phyloP scores from a whole-genome alignment of 2,797 vertebrate species.

The Danio tinwini region DNA sequence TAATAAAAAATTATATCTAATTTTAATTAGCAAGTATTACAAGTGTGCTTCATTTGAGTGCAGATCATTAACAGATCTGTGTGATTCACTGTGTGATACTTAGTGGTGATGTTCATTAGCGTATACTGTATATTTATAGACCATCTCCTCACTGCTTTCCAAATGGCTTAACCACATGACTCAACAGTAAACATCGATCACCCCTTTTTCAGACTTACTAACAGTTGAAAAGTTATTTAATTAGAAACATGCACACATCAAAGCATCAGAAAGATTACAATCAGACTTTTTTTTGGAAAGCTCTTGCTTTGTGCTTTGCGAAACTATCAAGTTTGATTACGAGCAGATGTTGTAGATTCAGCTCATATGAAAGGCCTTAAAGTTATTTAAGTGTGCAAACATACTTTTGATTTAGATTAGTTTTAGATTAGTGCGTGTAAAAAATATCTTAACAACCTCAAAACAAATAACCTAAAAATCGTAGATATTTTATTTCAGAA shows the following conservation, averaged over 20 bases:
- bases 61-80: constrained; percentile 13
- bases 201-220: neutral
- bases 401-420: neutral
- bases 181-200: neutral
- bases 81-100: constrained; percentile 19
- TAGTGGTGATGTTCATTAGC: constrained; percentile 21
- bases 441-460: neutral
- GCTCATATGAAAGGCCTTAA: neutral
- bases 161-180: constrained; percentile 4
- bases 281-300: neutral
- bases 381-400: neutral
- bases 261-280: neutral
- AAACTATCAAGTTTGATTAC: neutral
- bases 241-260: constrained; percentile 15
- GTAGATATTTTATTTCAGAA: no score
- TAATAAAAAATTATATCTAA: no score
- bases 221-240: neutral
- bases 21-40: neutral
- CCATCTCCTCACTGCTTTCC: constrained; percentile 20
- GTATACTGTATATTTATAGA: constrained; percentile 3
- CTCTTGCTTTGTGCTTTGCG: neutral
- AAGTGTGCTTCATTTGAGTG: neutral
- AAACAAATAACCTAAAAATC: no score
- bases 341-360: neutral
- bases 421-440: neutral